Evolutionary conservation across 2,888 invertebrate genomes (phyloP), one percentile per base, ranked within the genome.

Genomic region (Frankliniella intonsa): DNA sequence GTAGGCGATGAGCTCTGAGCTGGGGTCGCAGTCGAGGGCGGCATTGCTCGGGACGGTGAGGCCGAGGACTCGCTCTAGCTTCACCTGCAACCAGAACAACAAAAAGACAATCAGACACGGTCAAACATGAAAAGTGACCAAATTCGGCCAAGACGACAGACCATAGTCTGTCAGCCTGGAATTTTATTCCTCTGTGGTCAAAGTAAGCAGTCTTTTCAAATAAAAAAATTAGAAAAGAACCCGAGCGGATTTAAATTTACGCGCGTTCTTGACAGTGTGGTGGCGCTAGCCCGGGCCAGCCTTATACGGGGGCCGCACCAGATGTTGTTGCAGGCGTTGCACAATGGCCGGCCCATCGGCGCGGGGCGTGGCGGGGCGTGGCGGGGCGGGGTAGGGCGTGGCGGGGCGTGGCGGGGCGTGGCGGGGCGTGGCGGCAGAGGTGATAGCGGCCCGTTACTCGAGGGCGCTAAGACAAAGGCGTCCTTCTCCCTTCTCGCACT

Each of bases 1-100:
- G 91, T 98, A 98, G 25, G 97, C 97, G 86, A 98, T 93, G 83
- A 94, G 91, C 87, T 97, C 97, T 84, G 94, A 94, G 87, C 93
- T 93, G 55, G 94, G 93, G 87, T 97, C 96, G 87, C 94, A 95
- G 89, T 94, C 95, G 86, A 98, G 91, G 38, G 96, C 95, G 85
- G 97, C 95, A 90, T 97, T 97, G 88, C 94, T 95, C 87, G 94
- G 92, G 83, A 97, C 96, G n/a, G 98, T 98, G 87, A 98, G 91
- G 85, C 98, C 98, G 86, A 98, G 91, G 83, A 98, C 97, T 87
- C 93, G 92, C 91, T 98, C 98, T 89, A 98, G 91, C 88, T 96
- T 96, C 87, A 98, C 96, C 98, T 98, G 93, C 83, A 91, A 91
- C 38, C 38, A 38, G 38, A 38, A 38, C 3, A n/a, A n/a, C 3